Evolutionary conservation across 2,888 invertebrate genomes (phyloP).

Genomic region (Agapostemon virescens): DNA sequence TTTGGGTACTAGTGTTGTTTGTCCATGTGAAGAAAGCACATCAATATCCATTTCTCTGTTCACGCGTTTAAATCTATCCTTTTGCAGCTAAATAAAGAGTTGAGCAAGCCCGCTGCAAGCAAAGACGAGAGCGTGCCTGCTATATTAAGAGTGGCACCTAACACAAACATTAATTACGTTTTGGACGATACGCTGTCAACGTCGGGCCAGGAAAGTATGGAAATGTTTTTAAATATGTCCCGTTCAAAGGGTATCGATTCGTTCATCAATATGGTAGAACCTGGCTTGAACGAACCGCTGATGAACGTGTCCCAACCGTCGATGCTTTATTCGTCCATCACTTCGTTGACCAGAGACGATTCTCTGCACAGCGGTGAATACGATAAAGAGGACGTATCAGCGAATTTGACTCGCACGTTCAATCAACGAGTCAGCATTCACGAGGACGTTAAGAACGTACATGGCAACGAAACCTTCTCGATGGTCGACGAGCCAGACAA

Average conservation of each 20-base stretch:
- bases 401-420: conserved; percentile 12
- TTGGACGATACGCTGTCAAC: conserved; percentile 43
- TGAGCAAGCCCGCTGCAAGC: conserved; percentile 15
- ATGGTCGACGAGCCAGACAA: conserved; percentile 35
- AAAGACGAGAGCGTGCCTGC: conserved; percentile 67
- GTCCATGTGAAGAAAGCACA: not conserved
- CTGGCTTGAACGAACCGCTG: conserved; percentile 72
- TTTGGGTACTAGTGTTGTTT: not conserved
- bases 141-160: conserved; percentile 69
- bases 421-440: not conserved
- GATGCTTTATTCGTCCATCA: conserved; percentile 71
- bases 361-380: conserved; percentile 12
- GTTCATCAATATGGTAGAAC: conserved; percentile 75
- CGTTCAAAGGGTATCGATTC: conserved; percentile 76
- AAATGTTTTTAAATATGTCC: conserved; percentile 75
- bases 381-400: conserved; percentile 16
- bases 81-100: conserved; percentile 46
- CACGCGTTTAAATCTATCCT: not conserved
- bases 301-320: conserved; percentile 77
- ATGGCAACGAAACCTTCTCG: conserved; percentile 52
- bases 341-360: conserved; percentile 47
- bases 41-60: not conserved
- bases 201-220: conserved; percentile 76
- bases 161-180: conserved; percentile 22
- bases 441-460: not conserved